Percentiles rank a stretch among this genome's conserved stretches.
Evolutionary conservation across 2,113 vertebrate species (phyloP).

Genomic region (Podarcis raffonei): DNA sequence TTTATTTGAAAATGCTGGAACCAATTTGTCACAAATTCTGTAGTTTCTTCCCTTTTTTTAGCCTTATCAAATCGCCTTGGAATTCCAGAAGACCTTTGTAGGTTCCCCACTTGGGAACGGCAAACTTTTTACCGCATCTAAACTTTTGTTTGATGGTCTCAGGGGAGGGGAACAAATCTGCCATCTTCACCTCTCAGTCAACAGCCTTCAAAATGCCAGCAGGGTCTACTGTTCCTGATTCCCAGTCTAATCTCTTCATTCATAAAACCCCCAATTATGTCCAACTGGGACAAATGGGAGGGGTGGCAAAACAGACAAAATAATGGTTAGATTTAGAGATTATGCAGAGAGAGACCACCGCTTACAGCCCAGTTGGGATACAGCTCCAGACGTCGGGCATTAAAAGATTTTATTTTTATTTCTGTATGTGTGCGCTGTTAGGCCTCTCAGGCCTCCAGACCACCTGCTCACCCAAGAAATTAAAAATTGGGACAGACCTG

Average conservation of each 20-base stretch:
- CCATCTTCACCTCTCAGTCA: neutral
- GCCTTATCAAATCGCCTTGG: too few relatives aligned
- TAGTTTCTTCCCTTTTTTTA: too few relatives aligned
- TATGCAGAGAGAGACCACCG: neutral
- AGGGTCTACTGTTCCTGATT: neutral
- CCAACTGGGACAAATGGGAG: neutral
- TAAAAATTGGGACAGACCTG: neutral
- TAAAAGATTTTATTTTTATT: neutral
- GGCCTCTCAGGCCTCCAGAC: neutral
- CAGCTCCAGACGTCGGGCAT: neutral
- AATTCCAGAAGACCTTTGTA: too few relatives aligned
- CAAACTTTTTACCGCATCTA: neutral
- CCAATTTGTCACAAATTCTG: too few relatives aligned
- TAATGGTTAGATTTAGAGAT: neutral
- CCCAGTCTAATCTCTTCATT: neutral
- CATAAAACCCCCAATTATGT: neutral
- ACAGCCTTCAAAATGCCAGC: neutral
- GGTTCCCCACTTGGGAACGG: too few relatives aligned
- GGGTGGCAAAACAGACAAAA: neutral
- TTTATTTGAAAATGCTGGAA: too few relatives aligned
- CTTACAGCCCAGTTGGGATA: neutral
- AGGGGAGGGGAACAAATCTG: too few relatives aligned
- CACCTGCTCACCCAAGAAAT: slow-evolving; percentile 2
- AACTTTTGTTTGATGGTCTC: neutral
- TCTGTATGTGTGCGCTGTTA: neutral